Conservation (phyloP, 2,113 vertebrate species). For the Aphyosemion australe region DNA sequence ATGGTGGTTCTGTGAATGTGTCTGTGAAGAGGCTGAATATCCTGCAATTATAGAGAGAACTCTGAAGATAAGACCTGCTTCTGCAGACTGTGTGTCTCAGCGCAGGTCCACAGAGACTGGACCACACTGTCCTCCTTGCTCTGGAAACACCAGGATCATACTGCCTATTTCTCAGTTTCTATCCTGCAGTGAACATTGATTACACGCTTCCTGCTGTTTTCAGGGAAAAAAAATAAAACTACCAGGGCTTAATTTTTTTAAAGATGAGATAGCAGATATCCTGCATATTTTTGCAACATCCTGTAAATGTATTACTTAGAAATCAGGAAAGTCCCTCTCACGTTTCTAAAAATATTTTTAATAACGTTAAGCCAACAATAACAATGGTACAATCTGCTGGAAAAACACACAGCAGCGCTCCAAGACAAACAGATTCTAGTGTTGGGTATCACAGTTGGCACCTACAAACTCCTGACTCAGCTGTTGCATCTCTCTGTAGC, state of each 20-base stretch:
- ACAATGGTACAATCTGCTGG: not conserved
- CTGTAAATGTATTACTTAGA: not conserved
- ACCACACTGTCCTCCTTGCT: constrained; percentile 37
- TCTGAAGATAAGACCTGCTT: constrained; percentile 58
- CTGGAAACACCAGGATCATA: constrained; percentile 36
- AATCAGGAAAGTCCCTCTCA: not conserved
- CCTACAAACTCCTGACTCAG: not conserved
- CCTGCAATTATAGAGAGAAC: constrained; percentile 66
- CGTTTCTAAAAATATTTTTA: not conserved
- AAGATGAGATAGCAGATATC: not conserved
- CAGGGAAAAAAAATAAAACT: constrained; percentile 3
- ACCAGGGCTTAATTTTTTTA: not conserved
- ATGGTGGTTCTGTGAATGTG: constrained; percentile 44
- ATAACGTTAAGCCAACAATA: not conserved
- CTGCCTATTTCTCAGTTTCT: constrained; percentile 2
- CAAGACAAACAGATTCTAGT: not conserved
- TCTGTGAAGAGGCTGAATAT: constrained; percentile 60
- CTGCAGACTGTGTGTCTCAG: constrained; percentile 63
- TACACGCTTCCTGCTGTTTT: constrained; percentile 6
- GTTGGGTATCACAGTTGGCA: not conserved
- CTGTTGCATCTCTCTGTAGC: not conserved
- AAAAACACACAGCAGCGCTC: not conserved
- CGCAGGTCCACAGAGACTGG: constrained; percentile 50
- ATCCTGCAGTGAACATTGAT: not conserved
- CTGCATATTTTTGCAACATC: not conserved